Evolutionary conservation across 1,140 invertebrate species (phyloP).

Genomic region (Samia ricini): DNA sequence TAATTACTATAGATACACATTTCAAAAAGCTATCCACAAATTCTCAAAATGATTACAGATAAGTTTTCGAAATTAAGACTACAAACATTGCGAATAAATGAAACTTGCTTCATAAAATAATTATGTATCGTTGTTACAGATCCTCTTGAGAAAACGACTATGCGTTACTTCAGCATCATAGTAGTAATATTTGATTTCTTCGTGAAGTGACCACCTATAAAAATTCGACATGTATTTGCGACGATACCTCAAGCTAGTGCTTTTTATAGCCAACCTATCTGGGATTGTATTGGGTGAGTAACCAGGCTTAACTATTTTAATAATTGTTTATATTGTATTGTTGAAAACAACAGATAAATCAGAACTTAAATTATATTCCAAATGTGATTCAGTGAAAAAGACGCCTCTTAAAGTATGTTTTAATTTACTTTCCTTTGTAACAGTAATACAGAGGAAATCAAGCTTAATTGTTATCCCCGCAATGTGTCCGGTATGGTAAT

Average conservation of each 20-base stretch:
- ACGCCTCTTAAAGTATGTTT: neutral
- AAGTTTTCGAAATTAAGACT: too few relatives aligned
- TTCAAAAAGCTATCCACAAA: too few relatives aligned
- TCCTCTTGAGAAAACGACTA: constrained; percentile 15
- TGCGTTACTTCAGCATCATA: constrained; percentile 63
- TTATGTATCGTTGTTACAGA: constrained; percentile 40
- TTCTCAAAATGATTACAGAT: too few relatives aligned
- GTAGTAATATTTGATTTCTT: constrained; percentile 55
- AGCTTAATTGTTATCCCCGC: neutral
- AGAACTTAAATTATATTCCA: too few relatives aligned
- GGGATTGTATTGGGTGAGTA: constrained; percentile 45
- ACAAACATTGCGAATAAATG: too few relatives aligned
- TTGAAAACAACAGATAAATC: too few relatives aligned
- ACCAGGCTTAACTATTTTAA: too few relatives aligned
- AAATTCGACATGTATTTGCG: constrained; percentile 37
- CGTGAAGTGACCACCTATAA: constrained; percentile 12
- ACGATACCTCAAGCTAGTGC: constrained; percentile 32
- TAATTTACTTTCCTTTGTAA: neutral
- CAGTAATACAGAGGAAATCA: neutral
- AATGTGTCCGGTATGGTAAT: neutral
- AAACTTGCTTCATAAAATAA: neutral
- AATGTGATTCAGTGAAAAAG: too few relatives aligned
- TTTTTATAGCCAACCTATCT: constrained; percentile 28
- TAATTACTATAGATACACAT: too few relatives aligned
- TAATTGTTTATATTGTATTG: too few relatives aligned